Evolutionary conservation across 2,113 vertebrate species (phyloP).

Genomic region (Chaetorhynchus papuensis): DNA sequence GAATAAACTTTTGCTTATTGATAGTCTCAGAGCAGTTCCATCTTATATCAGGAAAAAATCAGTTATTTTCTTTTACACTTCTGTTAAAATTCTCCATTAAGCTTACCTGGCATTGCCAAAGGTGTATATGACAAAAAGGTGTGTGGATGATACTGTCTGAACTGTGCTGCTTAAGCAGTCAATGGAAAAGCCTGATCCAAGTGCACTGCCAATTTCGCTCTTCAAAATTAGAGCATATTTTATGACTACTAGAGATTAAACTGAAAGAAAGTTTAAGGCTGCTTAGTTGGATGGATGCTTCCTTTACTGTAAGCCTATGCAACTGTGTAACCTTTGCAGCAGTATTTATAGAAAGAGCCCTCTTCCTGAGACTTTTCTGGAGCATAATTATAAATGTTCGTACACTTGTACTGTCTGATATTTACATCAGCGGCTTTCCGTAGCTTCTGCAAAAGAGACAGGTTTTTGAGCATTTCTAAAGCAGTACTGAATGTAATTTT

Average conservation of each 20-base stretch:
- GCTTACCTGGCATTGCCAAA: background rate
- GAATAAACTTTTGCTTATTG: constrained; percentile 17
- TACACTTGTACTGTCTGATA: constrained; percentile 37
- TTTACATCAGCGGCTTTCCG: constrained; percentile 30
- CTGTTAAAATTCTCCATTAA: background rate
- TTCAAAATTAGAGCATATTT: constrained; percentile 36
- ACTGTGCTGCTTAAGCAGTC: background rate
- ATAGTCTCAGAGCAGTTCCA: background rate
- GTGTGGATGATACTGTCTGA: background rate
- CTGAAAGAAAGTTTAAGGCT: background rate
- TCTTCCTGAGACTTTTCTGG: constrained; percentile 45
- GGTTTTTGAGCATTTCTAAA: constrained; percentile 60
- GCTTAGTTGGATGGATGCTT: constrained; percentile 36
- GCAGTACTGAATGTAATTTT: constrained; percentile 66
- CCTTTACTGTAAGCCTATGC: constrained; percentile 31
- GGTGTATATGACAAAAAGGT: background rate
- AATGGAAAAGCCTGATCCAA: background rate
- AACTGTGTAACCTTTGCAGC: constrained; percentile 46
- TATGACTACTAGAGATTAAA: constrained; percentile 42
- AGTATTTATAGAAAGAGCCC: constrained; percentile 49
- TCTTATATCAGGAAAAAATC: constrained; percentile 18
- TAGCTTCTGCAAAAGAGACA: constrained; percentile 44
- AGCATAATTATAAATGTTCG: constrained; percentile 17
- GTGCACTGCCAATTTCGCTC: constrained; percentile 54
- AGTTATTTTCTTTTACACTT: background rate